Percentiles rank a stretch among this genome's conserved stretches.
phyloP scores from a whole-genome alignment of 2,113 vertebrate genomes.

The Hypanus sabinus region DNA sequence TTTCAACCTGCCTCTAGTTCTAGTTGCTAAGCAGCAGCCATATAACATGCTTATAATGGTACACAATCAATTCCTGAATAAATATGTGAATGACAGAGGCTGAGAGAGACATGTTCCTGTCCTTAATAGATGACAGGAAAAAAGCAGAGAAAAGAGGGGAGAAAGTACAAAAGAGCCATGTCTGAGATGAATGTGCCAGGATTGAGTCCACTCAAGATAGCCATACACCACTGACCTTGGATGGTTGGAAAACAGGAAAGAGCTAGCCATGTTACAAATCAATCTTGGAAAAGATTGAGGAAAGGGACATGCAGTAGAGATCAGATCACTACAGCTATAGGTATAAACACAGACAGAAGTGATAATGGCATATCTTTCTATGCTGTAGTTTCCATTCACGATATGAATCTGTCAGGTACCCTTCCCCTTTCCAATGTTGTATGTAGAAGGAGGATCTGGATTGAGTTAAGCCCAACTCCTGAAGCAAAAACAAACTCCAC shows the following conservation, averaged over 20 bases:
- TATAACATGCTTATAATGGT: too few species aligned
- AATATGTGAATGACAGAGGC: neutral
- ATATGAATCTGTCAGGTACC: neutral
- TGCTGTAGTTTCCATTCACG: neutral
- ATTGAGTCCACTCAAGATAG: neutral
- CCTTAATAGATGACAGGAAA: neutral
- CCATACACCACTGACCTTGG: too few species aligned
- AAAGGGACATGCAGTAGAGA: neutral
- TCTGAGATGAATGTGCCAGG: neutral
- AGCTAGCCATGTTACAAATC: neutral
- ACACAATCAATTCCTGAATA: too few species aligned
- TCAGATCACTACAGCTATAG: too few species aligned
- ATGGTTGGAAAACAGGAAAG: neutral
- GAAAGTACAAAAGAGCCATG: neutral
- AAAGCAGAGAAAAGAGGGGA: neutral
- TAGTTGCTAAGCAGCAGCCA: too few species aligned
- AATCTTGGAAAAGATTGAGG: neutral
- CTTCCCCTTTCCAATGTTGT: neutral
- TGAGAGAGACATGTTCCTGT: neutral
- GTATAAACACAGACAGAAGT: neutral
- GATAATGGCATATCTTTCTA: neutral
- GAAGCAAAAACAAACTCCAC: slow-evolving; percentile 10
- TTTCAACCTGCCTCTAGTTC: too few species aligned
- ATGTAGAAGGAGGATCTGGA: neutral
- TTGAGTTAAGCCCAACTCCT: slow-evolving; percentile 6